Base-by-base conservation (phyloP, 1,140 invertebrate genomes). In the Eufriesea mexicana region DNA sequence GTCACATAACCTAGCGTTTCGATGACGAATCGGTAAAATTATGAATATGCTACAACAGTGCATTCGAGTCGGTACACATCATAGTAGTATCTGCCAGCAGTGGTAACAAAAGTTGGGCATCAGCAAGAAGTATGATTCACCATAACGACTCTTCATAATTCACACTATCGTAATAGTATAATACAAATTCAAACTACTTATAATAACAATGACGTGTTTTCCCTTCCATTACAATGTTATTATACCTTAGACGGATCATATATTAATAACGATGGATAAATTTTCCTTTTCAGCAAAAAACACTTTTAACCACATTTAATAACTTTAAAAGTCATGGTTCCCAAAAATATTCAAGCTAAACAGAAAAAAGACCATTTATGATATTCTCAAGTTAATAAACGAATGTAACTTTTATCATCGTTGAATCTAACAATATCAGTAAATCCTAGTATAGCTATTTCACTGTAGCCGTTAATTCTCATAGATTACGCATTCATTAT, bases 1-100 rank as follows among this genome's bases (percentile, higher is more conserved):
- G 12, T 68, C 47, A 42, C 61, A 62, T 54, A 54, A 51, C 64
- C 45, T 16, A 28, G 12, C 42, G 45, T 42, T 83, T 79, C 42
- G 76, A 80, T 87, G 82, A 87, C 85, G 61, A 87, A 81, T 87
- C 72, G 49, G 72, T 75, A 73, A 79, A 87, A 73, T 79, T 79
- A 66, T 55, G 49, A 57, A 61, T 35, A n/a, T 55, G 74, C 55
- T 71, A 57, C 51, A 83, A 64, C 49, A 57, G 20, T 66, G 16
- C 16, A 76, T 45, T 81, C 23, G 12, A 79, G 57, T 75, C 57
- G 45, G 28, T 42, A 72, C 42, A 35, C 49, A 79, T 88, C 67
- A 88, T 42, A 42, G 18, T 67, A 12, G 55, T 61, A 83, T 78
- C 86, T 79, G 85, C 42, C 72, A 47, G 49, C 45, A 49, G 25